Percentiles rank a stretch among this genome's conserved stretches.
These are phyloP conservation scores for Pseudopipra pipra DNA, from an alignment of 2,113 vertebrate species.

Conservation along the genomic window DNA sequence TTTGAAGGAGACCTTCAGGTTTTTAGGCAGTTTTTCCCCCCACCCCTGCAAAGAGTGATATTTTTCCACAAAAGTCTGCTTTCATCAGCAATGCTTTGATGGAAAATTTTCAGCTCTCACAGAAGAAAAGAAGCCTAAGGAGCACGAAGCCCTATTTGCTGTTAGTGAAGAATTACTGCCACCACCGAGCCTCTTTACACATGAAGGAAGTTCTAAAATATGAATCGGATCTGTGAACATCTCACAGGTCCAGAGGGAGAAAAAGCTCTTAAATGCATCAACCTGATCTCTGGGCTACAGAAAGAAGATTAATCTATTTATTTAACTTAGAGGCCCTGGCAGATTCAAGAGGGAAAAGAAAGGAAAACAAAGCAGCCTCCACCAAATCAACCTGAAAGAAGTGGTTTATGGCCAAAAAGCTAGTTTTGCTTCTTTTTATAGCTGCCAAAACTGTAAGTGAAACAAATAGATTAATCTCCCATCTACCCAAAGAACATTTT, in stretches of 20 bases:
- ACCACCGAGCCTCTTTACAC: background rate
- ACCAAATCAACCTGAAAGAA: constrained; percentile 5
- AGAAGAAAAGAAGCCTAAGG: background rate
- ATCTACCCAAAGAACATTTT: background rate
- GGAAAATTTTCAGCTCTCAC: background rate
- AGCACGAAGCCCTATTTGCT: background rate
- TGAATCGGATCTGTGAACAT: constrained; percentile 18
- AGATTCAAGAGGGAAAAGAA: constrained; percentile 16
- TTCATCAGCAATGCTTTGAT: background rate
- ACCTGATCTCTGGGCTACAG: constrained; percentile 12
- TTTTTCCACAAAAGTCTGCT: background rate
- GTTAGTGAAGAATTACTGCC: constrained; percentile 16
- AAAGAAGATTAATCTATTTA: constrained; percentile 43
- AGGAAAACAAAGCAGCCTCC: background rate
- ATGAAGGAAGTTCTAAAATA: constrained; percentile 29
- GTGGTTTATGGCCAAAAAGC: background rate
- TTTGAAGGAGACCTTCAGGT: background rate
- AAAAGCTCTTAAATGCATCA: constrained; percentile 41
- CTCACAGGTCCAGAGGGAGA: background rate
- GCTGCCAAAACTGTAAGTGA: background rate
- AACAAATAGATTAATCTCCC: constrained; percentile 24
- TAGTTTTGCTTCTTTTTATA: background rate
- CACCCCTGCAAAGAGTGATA: background rate
- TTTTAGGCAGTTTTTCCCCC: background rate
- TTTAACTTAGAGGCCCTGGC: constrained; percentile 18